Evolutionary conservation across 2,797 vertebrate genomes (phyloP).

Genomic region (Melanotaenia boesemani): DNA sequence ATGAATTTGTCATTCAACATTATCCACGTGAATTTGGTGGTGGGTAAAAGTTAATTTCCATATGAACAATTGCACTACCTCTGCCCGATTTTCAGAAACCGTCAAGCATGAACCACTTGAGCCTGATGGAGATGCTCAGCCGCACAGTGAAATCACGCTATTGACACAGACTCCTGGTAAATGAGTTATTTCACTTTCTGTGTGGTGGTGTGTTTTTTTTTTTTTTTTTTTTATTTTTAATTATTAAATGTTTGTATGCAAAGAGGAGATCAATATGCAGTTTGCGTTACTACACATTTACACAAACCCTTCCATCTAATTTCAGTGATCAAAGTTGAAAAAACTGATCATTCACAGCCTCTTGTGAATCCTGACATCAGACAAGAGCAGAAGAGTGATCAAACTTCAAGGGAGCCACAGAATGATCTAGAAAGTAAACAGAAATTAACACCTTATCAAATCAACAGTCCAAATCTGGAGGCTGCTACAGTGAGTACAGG

Average conservation of each 20-base stretch:
- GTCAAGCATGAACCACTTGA: not conserved
- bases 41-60: not conserved
- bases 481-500: not conserved
- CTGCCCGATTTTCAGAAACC: constrained; percentile 14
- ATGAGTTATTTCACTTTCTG: too few relatives aligned
- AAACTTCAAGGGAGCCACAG: not conserved
- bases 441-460: not conserved
- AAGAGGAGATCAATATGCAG: too few relatives aligned
- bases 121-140: not conserved
- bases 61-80: not conserved
- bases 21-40: not conserved
- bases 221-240: not conserved
- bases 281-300: too few relatives aligned
- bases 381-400: not conserved
- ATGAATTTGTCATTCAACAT: too few relatives aligned
- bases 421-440: not conserved
- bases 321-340: not conserved
- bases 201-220: too few relatives aligned
- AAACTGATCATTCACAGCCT: not conserved
- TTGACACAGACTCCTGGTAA: constrained; percentile 4
- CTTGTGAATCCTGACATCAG: not conserved
- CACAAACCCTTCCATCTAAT: too few relatives aligned
- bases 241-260: too few relatives aligned
- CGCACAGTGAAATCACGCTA: not conserved
- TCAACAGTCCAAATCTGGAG: not conserved